Conservation (phyloP, 2,888 invertebrate species). For the Andrena bucephala region DNA sequence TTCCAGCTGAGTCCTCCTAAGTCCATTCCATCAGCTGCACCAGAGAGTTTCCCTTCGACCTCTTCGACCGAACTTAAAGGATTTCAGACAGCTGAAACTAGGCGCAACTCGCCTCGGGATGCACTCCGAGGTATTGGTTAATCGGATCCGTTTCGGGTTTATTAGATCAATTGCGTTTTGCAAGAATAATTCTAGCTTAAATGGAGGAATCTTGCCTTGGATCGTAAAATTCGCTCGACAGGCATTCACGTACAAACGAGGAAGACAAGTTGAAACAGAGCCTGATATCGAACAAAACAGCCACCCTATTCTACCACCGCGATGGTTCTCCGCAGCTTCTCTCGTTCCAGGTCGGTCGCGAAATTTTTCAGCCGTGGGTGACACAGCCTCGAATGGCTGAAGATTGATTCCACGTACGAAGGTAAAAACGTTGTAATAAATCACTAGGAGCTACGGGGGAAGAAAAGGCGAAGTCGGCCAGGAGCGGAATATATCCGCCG, state of each 20-base stretch:
- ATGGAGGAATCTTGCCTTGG: background rate
- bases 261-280: background rate
- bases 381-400: background rate
- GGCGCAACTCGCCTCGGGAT: background rate
- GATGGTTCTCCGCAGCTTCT: background rate
- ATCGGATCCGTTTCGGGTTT: slow-evolving; percentile 22
- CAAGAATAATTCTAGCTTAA: background rate
- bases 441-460: slow-evolving; percentile 26
- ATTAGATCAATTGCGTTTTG: slow-evolving; percentile 1
- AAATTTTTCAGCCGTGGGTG: slow-evolving; percentile 21
- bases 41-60: slow-evolving; percentile 22
- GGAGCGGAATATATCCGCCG: slow-evolving; percentile 37
- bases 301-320: background rate
- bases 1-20: slow-evolving; percentile 38
- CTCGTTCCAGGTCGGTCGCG: background rate
- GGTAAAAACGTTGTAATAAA: slow-evolving; percentile 54
- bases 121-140: slow-evolving; percentile 13
- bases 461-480: slow-evolving; percentile 42
- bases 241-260: background rate
- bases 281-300: background rate
- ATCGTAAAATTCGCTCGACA: background rate
- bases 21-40: slow-evolving; percentile 34
- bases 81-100: background rate
- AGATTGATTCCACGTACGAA: slow-evolving; percentile 1
- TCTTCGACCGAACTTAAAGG: background rate